Conservation (phyloP, 2,797 vertebrate genomes). For the Zalophus californianus region DNA sequence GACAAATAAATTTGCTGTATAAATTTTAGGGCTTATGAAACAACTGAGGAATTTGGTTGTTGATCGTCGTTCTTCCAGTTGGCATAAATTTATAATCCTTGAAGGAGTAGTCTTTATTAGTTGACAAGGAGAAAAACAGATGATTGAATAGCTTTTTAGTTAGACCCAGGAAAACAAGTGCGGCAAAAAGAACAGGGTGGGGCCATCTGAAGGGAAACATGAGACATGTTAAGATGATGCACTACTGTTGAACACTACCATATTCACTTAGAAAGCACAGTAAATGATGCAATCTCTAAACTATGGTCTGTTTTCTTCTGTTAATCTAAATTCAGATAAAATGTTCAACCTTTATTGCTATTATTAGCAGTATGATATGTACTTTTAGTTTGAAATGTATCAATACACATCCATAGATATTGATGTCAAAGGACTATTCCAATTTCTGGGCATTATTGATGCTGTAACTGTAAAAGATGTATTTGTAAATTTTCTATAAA, state of each 20-base stretch:
- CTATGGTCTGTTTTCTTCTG: neutral
- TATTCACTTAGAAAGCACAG: neutral
- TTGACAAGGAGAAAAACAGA: neutral
- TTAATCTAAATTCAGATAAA: neutral
- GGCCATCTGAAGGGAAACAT: neutral
- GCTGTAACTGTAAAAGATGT: neutral
- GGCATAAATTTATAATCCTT: neutral
- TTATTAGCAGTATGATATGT: neutral
- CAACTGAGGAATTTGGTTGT: neutral
- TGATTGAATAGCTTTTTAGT: neutral
- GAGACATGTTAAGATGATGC: neutral
- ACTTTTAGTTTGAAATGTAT: neutral
- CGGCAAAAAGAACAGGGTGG: neutral
- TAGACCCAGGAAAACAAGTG: neutral
- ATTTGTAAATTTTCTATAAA: neutral
- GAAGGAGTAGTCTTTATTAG: neutral
- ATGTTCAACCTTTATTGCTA: neutral
- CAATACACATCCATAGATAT: neutral
- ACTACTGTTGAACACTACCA: neutral
- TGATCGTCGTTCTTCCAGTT: neutral
- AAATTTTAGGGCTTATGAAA: neutral
- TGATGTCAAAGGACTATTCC: neutral
- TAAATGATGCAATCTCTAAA: neutral
- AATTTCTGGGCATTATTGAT: neutral
- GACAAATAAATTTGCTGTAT: neutral